Evolutionary conservation across 2,113 vertebrate species (phyloP).

Genomic region (Ranitomeya imitator): DNA sequence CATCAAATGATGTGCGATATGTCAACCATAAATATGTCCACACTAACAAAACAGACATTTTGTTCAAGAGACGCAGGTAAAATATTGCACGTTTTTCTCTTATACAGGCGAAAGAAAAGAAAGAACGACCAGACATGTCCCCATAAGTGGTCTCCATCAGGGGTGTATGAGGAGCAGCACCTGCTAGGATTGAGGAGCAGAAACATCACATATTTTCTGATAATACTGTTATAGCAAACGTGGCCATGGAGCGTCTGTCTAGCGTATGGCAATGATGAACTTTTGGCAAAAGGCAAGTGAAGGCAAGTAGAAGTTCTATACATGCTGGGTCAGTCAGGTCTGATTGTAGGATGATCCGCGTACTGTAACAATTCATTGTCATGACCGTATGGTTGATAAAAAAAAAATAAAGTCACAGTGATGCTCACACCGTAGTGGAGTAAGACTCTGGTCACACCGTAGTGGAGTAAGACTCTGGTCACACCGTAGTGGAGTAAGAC

Average conservation of each 20-base stretch:
- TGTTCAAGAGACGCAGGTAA: conserved; percentile 74
- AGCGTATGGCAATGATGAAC: conserved; percentile 70
- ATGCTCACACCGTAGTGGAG: conserved; percentile 75
- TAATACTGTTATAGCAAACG: conserved; percentile 78
- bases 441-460: no score
- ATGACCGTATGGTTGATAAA: conserved; percentile 61
- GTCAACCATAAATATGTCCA: conserved; percentile 8
- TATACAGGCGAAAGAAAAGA: background rate
- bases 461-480: no score
- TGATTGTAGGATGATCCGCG: conserved; percentile 51
- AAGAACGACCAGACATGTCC: conserved; percentile 63
- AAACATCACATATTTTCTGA: conserved; percentile 56
- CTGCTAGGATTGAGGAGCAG: conserved; percentile 67
- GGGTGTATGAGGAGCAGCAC: conserved; percentile 58
- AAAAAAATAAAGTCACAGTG: conserved; percentile 64
- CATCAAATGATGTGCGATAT: background rate
- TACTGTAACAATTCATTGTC: conserved; percentile 59
- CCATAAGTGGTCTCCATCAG: conserved; percentile 56
- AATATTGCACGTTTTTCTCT: conserved; percentile 81
- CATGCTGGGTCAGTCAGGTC: conserved; percentile 61
- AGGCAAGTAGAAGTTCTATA: conserved; percentile 66
- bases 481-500: no score
- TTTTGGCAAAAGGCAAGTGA: conserved; percentile 79
- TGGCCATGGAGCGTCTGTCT: conserved; percentile 65
- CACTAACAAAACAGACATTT: conserved; percentile 66